phyloP scores from a whole-genome alignment of 1,140 invertebrate species.

The Yoshiicerus persimilis region DNA sequence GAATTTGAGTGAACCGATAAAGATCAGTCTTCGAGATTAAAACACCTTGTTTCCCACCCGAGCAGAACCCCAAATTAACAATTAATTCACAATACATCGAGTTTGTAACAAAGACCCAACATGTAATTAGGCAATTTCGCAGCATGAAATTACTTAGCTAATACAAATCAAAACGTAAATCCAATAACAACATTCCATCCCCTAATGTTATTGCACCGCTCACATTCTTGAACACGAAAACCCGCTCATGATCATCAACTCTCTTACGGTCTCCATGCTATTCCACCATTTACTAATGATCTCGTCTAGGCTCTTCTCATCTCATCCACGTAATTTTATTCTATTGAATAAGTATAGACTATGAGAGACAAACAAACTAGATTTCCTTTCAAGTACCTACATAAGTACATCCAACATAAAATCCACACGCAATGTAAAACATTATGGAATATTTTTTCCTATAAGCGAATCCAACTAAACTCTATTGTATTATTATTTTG shows the following conservation, averaged over 20 bases:
- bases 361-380: neutral
- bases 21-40: neutral
- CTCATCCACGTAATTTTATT: neutral
- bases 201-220: constrained; percentile 16
- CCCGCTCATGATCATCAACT: neutral
- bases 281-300: neutral
- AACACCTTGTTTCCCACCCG: constrained; percentile 7
- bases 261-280: neutral
- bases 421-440: neutral
- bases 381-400: neutral
- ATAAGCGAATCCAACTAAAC: neutral
- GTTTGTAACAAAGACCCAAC: neutral
- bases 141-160: neutral
- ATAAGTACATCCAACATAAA: neutral
- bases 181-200: constrained; percentile 12
- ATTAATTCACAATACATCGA: neutral
- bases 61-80: constrained; percentile 16
- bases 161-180: neutral
- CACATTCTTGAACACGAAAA: neutral
- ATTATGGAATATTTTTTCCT: neutral
- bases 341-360: constrained; percentile 15
- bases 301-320: neutral
- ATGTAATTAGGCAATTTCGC: constrained; percentile 20
- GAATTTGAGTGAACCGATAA: neutral
- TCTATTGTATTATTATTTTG: neutral